A percentile compares a stretch with the other conserved stretches of the same genome.
Conservation (phyloP, 2,888 invertebrate genomes). For the Myathropa florea region DNA sequence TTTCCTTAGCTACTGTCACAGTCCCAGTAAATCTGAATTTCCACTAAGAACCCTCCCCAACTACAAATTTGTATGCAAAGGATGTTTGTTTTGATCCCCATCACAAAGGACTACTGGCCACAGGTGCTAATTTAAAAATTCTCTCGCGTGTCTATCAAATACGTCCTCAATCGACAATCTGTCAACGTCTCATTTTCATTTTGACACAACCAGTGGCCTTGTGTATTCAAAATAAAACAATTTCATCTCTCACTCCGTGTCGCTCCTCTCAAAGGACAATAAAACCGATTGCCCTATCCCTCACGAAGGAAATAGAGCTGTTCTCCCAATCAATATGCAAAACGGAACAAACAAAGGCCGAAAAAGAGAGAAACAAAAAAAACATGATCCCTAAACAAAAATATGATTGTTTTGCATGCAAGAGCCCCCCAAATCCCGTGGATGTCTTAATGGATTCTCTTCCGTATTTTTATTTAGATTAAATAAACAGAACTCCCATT, state of each 20-base stretch:
- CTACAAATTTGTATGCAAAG: too few relatives aligned
- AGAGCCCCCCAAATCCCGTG: neutral
- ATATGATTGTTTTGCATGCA: constrained; percentile 44
- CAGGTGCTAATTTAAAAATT: neutral
- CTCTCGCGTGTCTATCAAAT: neutral
- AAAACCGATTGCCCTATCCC: neutral
- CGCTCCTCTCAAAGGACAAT: neutral
- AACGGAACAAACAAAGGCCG: neutral
- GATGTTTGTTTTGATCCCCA: neutral
- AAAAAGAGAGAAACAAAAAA: neutral
- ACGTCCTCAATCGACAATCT: neutral
- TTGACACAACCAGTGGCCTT: neutral
- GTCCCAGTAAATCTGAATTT: too few relatives aligned
- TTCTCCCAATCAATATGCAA: neutral
- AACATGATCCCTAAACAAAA: neutral
- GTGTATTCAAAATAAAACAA: neutral
- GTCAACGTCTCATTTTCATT: neutral
- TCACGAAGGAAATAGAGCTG: neutral
- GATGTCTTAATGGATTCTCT: neutral
- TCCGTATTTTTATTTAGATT: constrained; percentile 14
- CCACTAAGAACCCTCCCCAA: too few relatives aligned
- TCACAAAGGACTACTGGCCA: neutral
- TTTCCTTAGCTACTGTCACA: too few relatives aligned
- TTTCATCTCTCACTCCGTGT: neutral
- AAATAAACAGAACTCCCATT: constrained; percentile 16